These are phyloP conservation scores for Hemibagrus wyckioides DNA, from an alignment of 2,113 vertebrate genomes.

Conservation along the genomic window DNA sequence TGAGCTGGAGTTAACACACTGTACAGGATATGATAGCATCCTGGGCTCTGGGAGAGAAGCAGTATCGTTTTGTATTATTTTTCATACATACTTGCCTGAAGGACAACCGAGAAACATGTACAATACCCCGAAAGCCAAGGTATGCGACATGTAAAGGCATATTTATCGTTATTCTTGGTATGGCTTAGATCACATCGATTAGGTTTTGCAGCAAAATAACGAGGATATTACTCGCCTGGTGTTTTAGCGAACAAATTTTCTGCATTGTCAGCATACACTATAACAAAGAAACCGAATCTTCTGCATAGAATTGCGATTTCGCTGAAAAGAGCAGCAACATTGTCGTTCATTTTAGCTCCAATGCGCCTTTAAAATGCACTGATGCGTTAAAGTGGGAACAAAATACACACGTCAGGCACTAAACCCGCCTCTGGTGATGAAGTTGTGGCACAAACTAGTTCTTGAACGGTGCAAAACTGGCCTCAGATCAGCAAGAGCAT, in stretches of 20 bases:
- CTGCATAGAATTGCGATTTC: not conserved
- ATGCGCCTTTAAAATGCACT: not conserved
- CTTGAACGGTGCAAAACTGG: not conserved
- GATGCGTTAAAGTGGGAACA: not conserved
- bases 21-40: not conserved
- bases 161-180: not conserved
- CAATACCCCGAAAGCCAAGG: not conserved
- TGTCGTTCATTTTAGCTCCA: too few relatives aligned
- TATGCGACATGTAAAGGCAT: not conserved
- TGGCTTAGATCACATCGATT: not conserved
- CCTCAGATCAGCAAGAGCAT: not conserved
- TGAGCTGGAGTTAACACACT: not conserved
- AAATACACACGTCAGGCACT: not conserved
- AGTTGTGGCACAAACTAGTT: not conserved
- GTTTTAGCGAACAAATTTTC: not conserved
- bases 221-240: not conserved
- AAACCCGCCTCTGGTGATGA: not conserved
- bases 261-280: not conserved
- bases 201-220: not conserved
- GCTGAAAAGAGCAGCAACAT: too few relatives aligned
- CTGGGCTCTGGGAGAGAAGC: not conserved
- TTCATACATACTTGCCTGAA: not conserved
- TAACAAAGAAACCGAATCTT: too few relatives aligned
- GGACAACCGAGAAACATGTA: not conserved
- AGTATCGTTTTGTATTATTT: not conserved